Conservation (phyloP, 2,888 invertebrate genomes). For the Hipparchia sbordonii region DNA sequence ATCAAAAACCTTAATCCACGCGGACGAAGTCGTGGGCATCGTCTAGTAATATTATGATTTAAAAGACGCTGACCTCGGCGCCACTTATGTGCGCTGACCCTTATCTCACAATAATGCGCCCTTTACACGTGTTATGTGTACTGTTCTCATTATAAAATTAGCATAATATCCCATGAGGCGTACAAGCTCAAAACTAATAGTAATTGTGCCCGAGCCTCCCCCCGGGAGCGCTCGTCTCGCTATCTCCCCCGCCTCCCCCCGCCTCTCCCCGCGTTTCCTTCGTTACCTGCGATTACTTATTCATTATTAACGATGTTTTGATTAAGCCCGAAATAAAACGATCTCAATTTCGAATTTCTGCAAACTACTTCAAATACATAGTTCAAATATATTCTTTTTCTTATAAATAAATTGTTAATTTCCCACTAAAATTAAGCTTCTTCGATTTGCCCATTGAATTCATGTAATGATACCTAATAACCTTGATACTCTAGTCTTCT, state of each 20-base stretch:
- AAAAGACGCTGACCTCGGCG: too few species aligned
- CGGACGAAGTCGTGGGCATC: not conserved
- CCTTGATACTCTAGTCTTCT: not conserved
- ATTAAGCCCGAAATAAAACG: slow-evolving; percentile 11
- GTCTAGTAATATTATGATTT: not conserved
- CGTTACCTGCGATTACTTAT: slow-evolving; percentile 29
- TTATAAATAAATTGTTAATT: too few species aligned
- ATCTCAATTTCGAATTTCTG: not conserved
- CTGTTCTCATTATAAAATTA: slow-evolving; percentile 11
- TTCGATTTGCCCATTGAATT: too few species aligned
- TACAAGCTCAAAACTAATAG: slow-evolving; percentile 27
- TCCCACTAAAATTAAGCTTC: too few species aligned
- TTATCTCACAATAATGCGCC: too few species aligned
- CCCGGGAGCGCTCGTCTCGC: slow-evolving; percentile 30
- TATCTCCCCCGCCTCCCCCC: slow-evolving; percentile 11
- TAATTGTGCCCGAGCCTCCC: slow-evolving; percentile 29
- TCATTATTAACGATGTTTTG: slow-evolving; percentile 29
- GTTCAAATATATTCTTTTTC: too few species aligned
- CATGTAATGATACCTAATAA: too few species aligned
- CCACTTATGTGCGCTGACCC: too few species aligned
- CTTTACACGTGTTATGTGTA: not conserved
- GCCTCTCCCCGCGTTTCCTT: slow-evolving; percentile 10
- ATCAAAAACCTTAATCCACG: too few species aligned
- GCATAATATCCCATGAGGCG: slow-evolving; percentile 12
- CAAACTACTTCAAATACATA: too few species aligned